Conservation (phyloP, 1,140 invertebrate species). For the Scaptomyza pallida region DNA sequence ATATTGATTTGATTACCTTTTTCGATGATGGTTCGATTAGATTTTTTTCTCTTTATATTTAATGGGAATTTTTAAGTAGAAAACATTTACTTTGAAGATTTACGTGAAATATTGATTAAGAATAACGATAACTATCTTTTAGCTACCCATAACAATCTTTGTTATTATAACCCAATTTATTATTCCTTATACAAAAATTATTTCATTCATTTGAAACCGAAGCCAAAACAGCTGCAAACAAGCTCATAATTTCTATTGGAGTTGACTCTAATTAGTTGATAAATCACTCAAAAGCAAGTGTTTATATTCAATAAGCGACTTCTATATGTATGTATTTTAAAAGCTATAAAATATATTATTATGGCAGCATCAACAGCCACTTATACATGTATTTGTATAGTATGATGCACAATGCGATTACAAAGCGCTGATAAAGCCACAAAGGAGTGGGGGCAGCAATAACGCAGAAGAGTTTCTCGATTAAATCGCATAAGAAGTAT, state of each 20-base stretch:
- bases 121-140: too few relatives aligned
- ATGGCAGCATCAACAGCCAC: slow-evolving; percentile 2
- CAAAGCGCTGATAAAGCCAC: slow-evolving; percentile 46
- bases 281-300: slow-evolving; percentile 11
- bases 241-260: slow-evolving; percentile 15
- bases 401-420: slow-evolving; percentile 38
- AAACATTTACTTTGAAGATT: too few relatives aligned
- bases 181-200: too few relatives aligned
- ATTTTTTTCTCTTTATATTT: too few relatives aligned
- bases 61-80: too few relatives aligned
- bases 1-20: neutral
- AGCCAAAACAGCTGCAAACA: slow-evolving; percentile 17
- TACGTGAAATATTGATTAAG: too few relatives aligned
- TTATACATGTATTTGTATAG: neutral
- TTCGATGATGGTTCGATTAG: too few relatives aligned
- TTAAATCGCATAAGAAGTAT: neutral
- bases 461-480: slow-evolving; percentile 18
- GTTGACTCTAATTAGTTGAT: slow-evolving; percentile 34
- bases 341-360: slow-evolving; percentile 3
- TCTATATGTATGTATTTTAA: neutral
- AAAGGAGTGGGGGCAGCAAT: slow-evolving; percentile 36
- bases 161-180: too few relatives aligned
- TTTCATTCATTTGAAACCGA: slow-evolving; percentile 1
- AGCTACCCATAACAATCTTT: too few relatives aligned
- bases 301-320: neutral